Conservation (phyloP, 2,888 invertebrate species). For the Microctonus hyperodae region DNA sequence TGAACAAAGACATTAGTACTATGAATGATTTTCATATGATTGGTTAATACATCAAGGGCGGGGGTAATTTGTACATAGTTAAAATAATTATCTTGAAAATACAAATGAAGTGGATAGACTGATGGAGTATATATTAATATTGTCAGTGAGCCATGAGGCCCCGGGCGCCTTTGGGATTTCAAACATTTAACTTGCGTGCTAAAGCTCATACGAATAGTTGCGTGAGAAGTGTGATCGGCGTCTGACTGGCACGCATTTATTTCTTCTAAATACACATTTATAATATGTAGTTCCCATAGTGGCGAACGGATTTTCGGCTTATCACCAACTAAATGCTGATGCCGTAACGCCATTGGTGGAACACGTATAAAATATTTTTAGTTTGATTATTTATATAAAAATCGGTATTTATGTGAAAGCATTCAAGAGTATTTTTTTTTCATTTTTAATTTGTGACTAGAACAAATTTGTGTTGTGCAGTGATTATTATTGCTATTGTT, state of each 20-base stretch:
- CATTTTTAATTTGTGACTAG: no score
- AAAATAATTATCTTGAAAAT: no score
- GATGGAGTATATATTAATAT: no score
- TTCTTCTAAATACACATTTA: background rate
- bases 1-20: background rate
- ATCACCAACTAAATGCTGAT: constrained; percentile 18
- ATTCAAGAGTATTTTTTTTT: no score
- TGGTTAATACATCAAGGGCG: no score
- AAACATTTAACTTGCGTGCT: constrained; percentile 35
- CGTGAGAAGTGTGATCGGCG: constrained; percentile 28
- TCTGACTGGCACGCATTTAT: constrained; percentile 28
- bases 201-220: constrained; percentile 24
- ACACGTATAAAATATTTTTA: no score
- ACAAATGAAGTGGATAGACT: no score
- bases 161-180: background rate
- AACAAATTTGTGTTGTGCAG: background rate
- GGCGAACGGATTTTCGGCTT: constrained; percentile 39
- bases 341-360: constrained; percentile 32
- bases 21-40: background rate
- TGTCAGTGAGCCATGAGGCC: no score
- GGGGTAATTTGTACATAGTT: no score
- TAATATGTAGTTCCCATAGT: constrained; percentile 38
- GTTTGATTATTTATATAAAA: no score
- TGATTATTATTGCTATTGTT: background rate
- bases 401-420: background rate